A percentile compares a stretch with the other conserved stretches of the same genome.
phyloP scores from a whole-genome alignment of 2,888 invertebrate species.

The Agriopis marginaria region DNA sequence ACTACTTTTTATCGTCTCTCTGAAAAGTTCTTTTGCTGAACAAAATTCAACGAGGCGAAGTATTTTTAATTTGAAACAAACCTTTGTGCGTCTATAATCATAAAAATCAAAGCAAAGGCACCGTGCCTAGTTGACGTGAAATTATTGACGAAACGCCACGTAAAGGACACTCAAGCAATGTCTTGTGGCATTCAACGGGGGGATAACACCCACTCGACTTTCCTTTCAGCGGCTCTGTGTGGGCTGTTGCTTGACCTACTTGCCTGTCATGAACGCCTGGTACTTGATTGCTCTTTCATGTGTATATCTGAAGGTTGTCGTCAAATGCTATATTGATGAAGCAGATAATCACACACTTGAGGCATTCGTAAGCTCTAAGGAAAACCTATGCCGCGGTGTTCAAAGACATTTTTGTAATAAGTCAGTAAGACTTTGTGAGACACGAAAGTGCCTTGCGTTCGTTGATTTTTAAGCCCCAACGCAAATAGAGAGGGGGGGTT shows the following conservation, averaged over 20 bases:
- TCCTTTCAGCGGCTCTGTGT: conserved; percentile 40
- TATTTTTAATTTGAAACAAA: conserved; percentile 20
- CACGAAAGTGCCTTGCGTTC: not conserved
- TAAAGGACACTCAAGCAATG: conserved; percentile 25
- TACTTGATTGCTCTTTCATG: conserved; percentile 30
- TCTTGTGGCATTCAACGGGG: conserved; percentile 24
- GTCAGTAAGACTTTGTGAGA: not conserved
- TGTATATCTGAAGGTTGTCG: not conserved
- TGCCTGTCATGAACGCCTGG: conserved; percentile 46
- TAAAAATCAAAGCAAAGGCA: not conserved
- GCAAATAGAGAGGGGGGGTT: too few species aligned
- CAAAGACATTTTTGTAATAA: not conserved
- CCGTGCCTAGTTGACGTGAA: conserved; percentile 20
- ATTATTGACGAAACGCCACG: conserved; percentile 29
- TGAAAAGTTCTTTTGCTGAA: not conserved
- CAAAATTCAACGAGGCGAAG: conserved; percentile 15
- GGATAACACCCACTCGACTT: conserved; percentile 21
- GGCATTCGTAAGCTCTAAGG: not conserved
- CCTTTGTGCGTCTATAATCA: conserved; percentile 11
- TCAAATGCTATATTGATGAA: conserved; percentile 12
- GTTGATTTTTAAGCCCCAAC: not conserved
- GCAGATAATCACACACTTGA: conserved; percentile 5
- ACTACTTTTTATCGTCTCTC: too few species aligned
- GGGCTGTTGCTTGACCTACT: conserved; percentile 53
- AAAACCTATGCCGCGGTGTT: not conserved